These are phyloP conservation scores for Semaprochilodus insignis DNA, from an alignment of 2,797 vertebrate genomes.

Conservation along the genomic window DNA sequence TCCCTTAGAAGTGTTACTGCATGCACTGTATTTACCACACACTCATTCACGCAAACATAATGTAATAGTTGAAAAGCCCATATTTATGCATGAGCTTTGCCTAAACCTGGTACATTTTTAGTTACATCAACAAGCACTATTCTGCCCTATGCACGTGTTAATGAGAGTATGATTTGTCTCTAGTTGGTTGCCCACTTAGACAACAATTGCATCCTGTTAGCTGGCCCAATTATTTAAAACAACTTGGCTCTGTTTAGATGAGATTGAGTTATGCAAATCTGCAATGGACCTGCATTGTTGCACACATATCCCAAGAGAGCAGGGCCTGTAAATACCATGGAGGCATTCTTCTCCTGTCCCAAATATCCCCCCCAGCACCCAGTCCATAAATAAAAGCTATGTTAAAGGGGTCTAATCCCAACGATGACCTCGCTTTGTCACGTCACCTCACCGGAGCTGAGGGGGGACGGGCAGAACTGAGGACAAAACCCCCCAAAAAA, in stretches of 20 bases:
- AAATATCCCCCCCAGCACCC: conserved; percentile 65
- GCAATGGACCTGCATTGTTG: conserved; percentile 61
- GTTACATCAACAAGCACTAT: conserved; percentile 18
- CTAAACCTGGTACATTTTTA: conserved; percentile 10
- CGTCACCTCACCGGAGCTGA: conserved; percentile 63
- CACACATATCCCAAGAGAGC: conserved; percentile 64
- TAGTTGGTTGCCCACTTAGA: conserved; percentile 57
- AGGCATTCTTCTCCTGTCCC: conserved; percentile 64
- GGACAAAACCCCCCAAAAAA: conserved; percentile 47
- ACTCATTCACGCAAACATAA: background rate
- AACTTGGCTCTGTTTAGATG: conserved; percentile 64
- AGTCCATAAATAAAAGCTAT: conserved; percentile 69
- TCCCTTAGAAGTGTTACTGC: too few species aligned
- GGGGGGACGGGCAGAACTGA: conserved; percentile 35
- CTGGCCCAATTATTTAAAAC: conserved; percentile 68
- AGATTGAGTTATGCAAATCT: conserved; percentile 69
- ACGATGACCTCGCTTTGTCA: conserved; percentile 73
- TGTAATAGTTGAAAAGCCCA: background rate
- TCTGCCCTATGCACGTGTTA: conserved; percentile 39
- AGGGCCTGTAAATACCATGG: conserved; percentile 64
- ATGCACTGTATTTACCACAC: background rate
- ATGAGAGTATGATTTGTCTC: conserved; percentile 62
- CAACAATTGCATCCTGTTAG: conserved; percentile 67
- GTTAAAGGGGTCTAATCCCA: conserved; percentile 69
- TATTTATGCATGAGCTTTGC: background rate